These are phyloP conservation scores for Drosophila azteca DNA, from an alignment of 1,140 invertebrate genomes.

Conservation along the genomic window DNA sequence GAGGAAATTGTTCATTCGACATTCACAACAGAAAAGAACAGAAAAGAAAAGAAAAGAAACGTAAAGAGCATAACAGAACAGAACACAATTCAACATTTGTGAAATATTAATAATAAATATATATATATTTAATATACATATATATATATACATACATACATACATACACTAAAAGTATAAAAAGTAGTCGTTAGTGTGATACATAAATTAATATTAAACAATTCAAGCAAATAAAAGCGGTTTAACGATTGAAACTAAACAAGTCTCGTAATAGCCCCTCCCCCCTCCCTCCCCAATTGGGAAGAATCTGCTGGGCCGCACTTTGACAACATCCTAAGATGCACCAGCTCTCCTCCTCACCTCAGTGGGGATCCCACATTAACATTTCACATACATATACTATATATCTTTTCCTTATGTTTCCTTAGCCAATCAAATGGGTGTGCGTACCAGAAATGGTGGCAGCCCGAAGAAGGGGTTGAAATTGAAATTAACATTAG, in stretches of 20 bases:
- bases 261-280: slow-evolving; percentile 25
- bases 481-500: slow-evolving; percentile 17
- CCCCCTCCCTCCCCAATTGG: background rate
- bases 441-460: slow-evolving; percentile 16
- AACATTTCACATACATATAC: background rate
- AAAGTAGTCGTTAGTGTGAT: slow-evolving; percentile 76
- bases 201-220: slow-evolving; percentile 74
- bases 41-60: slow-evolving; percentile 14
- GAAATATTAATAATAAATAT: slow-evolving; percentile 69
- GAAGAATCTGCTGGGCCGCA: slow-evolving; percentile 28
- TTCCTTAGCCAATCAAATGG: slow-evolving; percentile 40
- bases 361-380: slow-evolving; percentile 9
- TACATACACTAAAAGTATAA: slow-evolving; percentile 61
- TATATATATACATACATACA: slow-evolving; percentile 30
- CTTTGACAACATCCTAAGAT: background rate
- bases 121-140: slow-evolving; percentile 49
- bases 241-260: slow-evolving; percentile 66
- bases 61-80: slow-evolving; percentile 20
- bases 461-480: slow-evolving; percentile 10
- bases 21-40: slow-evolving; percentile 47
- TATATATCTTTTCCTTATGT: slow-evolving; percentile 40
- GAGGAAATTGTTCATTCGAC: slow-evolving; percentile 37
- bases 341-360: slow-evolving; percentile 17
- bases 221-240: slow-evolving; percentile 68
- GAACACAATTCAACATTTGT: slow-evolving; percentile 43